Base-by-base conservation (phyloP, 2,888 invertebrate genomes). In the Campopleginae sp. region DNA sequence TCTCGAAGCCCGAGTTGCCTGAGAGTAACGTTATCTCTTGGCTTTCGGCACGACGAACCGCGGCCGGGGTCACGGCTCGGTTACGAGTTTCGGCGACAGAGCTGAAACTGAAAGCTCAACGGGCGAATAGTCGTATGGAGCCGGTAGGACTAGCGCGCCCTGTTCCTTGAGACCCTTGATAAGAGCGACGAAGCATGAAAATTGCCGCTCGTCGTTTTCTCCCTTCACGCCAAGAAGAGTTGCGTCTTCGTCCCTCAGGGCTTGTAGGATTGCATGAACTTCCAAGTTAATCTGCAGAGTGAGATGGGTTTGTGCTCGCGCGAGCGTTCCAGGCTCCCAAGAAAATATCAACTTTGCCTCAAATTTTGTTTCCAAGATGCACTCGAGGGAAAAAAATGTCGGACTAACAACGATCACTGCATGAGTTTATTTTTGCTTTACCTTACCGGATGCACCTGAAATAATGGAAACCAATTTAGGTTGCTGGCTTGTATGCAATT, bases 111-210 rank as follows among this genome's bases (percentile, higher is more conserved):
- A 19, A 70, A 54, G 61, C 68, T 74, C 51, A 23, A 72, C 63
- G 72, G 81, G 46, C 46, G 77, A 70, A 81, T 63, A 42, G 61
- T 63, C 66, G 61, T 51, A 61, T 44, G 70, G 72, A 63, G 70
- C 72, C 19, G 63, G 68, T 12, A 51, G 19, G 48, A 63, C 42
- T 54, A 65, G 61, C 27, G 68, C 33, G 70, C 61, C 54, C 61
- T 68, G 19, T 23, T 72, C 31, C 61, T 46, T 65, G 19, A 65
- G 44, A 44, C 7, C 19, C 76, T 65, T 48, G 78, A 48, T 66
- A 38, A 81, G 65, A 85, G 78, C 78, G 63, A 51, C 68, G 78
- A 85, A 74, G 84, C 84, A 46, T 77, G 81, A 78, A 81, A 85
- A 74, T 65, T 61, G 63, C 51, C 27, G 74, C 78, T 31, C 81